Conservation (phyloP, 2,113 vertebrate genomes). For the Gymnarchus niloticus region DNA sequence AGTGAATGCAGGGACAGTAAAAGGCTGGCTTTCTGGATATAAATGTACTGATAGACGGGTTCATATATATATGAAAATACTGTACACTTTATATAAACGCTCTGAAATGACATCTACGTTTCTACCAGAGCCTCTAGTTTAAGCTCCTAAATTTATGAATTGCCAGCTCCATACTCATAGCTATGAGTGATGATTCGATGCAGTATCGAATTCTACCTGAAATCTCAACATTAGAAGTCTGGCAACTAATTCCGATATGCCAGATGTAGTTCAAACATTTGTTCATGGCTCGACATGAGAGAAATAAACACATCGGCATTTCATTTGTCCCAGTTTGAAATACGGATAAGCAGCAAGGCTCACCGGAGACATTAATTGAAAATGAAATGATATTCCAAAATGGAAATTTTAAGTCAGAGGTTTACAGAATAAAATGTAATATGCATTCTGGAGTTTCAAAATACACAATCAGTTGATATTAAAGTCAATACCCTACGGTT, state of each 20-base stretch:
- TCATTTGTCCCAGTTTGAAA: not conserved
- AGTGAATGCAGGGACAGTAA: not conserved
- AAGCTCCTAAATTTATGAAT: constrained; percentile 6
- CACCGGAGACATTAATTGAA: not conserved
- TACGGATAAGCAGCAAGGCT: not conserved
- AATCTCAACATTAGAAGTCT: not conserved
- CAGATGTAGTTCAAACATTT: not conserved
- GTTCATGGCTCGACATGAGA: not conserved
- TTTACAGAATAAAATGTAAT: not conserved
- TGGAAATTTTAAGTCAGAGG: not conserved
- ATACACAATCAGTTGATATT: not conserved
- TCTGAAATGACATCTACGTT: not conserved
- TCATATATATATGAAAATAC: not conserved
- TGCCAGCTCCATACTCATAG: not conserved
- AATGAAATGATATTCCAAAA: not conserved
- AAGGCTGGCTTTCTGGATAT: not conserved
- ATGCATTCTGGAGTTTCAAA: not conserved
- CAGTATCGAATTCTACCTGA: not conserved
- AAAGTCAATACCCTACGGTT: not conserved
- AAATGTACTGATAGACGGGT: not conserved
- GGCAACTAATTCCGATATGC: not conserved
- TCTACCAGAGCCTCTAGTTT: not conserved
- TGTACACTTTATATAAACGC: not conserved
- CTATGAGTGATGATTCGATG: not conserved
- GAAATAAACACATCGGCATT: not conserved